phyloP scores from a whole-genome alignment of 2,888 invertebrate species.

The Hypolimnas misippus region DNA sequence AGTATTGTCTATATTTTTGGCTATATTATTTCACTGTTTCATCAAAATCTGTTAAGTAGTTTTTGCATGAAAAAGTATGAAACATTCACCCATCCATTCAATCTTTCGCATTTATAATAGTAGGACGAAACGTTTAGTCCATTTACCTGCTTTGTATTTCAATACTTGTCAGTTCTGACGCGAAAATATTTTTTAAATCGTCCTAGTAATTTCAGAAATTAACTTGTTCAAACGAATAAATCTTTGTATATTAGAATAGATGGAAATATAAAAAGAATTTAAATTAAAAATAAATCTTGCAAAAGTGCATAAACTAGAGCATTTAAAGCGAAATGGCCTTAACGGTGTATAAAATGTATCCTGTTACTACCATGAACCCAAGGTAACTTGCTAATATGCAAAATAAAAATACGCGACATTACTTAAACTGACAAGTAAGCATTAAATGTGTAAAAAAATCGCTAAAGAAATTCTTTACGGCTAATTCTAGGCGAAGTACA shows the following conservation, averaged over 20 bases:
- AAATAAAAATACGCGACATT: constrained; percentile 15
- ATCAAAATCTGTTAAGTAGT: too few relatives aligned
- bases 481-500: constrained; percentile 31
- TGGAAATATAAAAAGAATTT: background rate
- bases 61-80: too few relatives aligned
- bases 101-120: too few relatives aligned
- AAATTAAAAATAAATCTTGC: background rate
- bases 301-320: constrained; percentile 3
- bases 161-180: too few relatives aligned
- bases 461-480: constrained; percentile 19
- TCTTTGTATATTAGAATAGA: background rate
- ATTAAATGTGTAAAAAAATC: constrained; percentile 12
- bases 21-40: too few relatives aligned
- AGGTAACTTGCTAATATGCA: constrained; percentile 12
- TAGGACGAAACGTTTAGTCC: too few relatives aligned
- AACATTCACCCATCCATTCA: too few relatives aligned
- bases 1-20: too few relatives aligned
- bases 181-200: too few relatives aligned
- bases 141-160: too few relatives aligned
- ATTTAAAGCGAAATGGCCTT: constrained; percentile 6
- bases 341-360: constrained; percentile 6
- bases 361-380: constrained; percentile 12
- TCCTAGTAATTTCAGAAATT: too few relatives aligned
- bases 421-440: constrained; percentile 18
- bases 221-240: too few relatives aligned